Evolutionary conservation across 2,888 invertebrate genomes (phyloP), one percentile per base, ranked within the genome.

Genomic region (Furcula furcula): DNA sequence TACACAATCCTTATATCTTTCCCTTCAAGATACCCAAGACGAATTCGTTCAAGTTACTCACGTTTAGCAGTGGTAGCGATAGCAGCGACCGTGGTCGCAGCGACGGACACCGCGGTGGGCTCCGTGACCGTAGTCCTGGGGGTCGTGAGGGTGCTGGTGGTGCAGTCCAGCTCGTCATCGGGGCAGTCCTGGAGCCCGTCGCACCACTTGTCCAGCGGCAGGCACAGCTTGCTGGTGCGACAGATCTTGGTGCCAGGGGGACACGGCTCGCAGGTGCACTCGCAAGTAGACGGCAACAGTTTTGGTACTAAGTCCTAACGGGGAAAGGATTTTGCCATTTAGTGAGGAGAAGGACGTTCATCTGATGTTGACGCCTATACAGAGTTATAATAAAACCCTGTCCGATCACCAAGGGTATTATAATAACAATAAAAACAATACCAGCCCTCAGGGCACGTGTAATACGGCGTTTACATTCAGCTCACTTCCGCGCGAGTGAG

Each of bases 131-230:
- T 56, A 1, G 73, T 65, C 1, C 58, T 50, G 0, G 74, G 52
- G 0, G 71, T 61, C 0, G 61, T 50, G 1, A n/a, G n/a, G n/a
- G 74, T 48, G 0, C 69, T 59, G 11, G 79, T 71, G 31, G 68
- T 62, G 57, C 96, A 97, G 36, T 91, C 81, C 2, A 79, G 73
- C 76, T 97, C 97, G 69, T 97, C 97, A 62, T 96, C 96, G 0
- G 94, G 92, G 58, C 97, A 97, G 73, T 97, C 94, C 44, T 91
- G 90, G 0, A 95, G 80, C 0, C 95, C 95, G 66, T 97, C 93
- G 65, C 97, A 97, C 96, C 96, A 96, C 7, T 90, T 80, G 0
- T 90, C 79, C 21, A 91, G 88, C 0, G 92, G 87, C 9, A 96
- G 90, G 61, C 96, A 96, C 31, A 92, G 84, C 38, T 93, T 92